Conservation (phyloP, 2,113 vertebrate genomes). For the Amphiprion percula region DNA sequence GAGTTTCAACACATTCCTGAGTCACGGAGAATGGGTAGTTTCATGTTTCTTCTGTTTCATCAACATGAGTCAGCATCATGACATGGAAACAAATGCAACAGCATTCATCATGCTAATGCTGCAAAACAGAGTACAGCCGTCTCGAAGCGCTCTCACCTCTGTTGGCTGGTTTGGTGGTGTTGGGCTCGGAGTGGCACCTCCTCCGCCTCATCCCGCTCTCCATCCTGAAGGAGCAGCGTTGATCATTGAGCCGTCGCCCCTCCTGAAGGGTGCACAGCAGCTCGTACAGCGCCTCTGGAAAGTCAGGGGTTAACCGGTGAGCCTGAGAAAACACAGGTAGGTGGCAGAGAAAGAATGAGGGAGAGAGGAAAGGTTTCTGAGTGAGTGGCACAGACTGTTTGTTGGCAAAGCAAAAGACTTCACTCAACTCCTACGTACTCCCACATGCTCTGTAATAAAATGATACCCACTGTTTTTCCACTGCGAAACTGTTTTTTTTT, state of each 20-base stretch:
- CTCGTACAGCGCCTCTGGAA: slow-evolving; percentile 85
- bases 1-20: slow-evolving; percentile 28
- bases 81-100: slow-evolving; percentile 35
- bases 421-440: slow-evolving; percentile 51
- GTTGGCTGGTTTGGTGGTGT: slow-evolving; percentile 71
- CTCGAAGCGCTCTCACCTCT: slow-evolving; percentile 66
- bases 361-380: slow-evolving; percentile 41
- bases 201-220: slow-evolving; percentile 67
- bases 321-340: slow-evolving; percentile 63
- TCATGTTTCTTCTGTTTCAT: slow-evolving; percentile 8
- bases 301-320: slow-evolving; percentile 79
- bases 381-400: slow-evolving; percentile 52
- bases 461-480: slow-evolving; percentile 50
- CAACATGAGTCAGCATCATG: slow-evolving; percentile 38
- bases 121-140: too few species aligned
- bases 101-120: background rate
- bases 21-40: background rate
- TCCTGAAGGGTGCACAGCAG: slow-evolving; percentile 84
- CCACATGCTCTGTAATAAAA: slow-evolving; percentile 45
- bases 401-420: slow-evolving; percentile 59
- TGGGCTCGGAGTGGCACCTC: slow-evolving; percentile 86
- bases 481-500: slow-evolving; percentile 15
- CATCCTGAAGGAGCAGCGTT: slow-evolving; percentile 86
- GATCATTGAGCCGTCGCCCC: slow-evolving; percentile 85
- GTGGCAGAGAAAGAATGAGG: slow-evolving; percentile 4